phyloP scores from a whole-genome alignment of 2,113 vertebrate species.

The Hymenochirus boettgeri region DNA sequence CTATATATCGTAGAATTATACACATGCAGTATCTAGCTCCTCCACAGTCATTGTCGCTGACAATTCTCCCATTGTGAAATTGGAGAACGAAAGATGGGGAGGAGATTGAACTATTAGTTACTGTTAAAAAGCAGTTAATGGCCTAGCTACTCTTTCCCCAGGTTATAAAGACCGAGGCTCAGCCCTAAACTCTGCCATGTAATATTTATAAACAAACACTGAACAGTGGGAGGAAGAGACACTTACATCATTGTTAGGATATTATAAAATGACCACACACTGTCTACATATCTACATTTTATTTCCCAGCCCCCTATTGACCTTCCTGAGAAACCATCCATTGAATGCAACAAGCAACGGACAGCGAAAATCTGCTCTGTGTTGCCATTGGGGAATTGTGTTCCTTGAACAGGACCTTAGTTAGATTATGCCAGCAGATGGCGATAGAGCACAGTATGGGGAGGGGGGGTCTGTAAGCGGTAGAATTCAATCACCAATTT shows the following conservation, averaged over 20 bases:
- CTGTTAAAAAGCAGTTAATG: too few species aligned
- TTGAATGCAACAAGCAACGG: neutral
- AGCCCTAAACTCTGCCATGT: neutral
- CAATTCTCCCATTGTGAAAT: too few species aligned
- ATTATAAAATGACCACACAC: neutral
- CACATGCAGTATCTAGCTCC: too few species aligned
- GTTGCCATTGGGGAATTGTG: neutral
- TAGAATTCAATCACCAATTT: too few species aligned
- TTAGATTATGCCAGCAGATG: constrained; percentile 24
- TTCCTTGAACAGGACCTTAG: constrained; percentile 26
- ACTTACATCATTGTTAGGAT: neutral
- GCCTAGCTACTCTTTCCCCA: too few species aligned
- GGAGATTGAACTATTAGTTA: too few species aligned
- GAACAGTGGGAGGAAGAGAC: neutral
- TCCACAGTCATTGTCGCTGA: too few species aligned
- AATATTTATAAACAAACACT: neutral
- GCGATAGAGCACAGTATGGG: neutral
- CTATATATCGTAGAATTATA: too few species aligned
- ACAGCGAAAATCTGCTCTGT: neutral
- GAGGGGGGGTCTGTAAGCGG: too few species aligned
- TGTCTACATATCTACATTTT: neutral
- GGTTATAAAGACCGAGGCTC: too few species aligned
- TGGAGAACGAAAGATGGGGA: too few species aligned
- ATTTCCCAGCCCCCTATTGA: neutral
- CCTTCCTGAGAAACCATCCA: constrained; percentile 10